Evolutionary conservation across 2,113 vertebrate species (phyloP), one percentile per base, ranked within the genome.

Genomic region (Channa maculata): DNA sequence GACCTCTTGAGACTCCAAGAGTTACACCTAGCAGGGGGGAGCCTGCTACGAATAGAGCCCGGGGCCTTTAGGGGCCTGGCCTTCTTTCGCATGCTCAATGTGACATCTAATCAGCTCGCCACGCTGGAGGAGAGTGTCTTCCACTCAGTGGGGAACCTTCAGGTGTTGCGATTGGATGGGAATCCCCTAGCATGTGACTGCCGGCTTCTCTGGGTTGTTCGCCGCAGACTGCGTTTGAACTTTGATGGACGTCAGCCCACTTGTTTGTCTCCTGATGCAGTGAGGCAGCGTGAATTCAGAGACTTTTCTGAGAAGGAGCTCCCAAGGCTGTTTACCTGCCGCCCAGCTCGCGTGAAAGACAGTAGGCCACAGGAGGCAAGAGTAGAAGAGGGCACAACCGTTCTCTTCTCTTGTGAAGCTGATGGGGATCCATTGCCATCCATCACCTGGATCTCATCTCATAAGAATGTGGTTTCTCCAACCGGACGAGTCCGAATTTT

Each of bases 171-270:
- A 13, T 83, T 98, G 51, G 96, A 96, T 2, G 89, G 91, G 43
- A 98, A 97, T 83, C 96, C 96, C 1, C 73, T 98, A 37, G 93
- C 94, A 36, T 98, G 97, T 8, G 97, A 98, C 87, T 98, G 97
- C 67, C 94, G 96, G 1, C 93, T 97, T 43, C 92, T 97, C 8
- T 98, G 96, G 96, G 92, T 97, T 24, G 89, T 96, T 13, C 92
- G 94, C 2, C 89, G 95, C 0, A 90, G 94, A 1, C 5, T 85
- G 36, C 91, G 74, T 39, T 86, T 97, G 62, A 93, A 95, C 85
- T 97, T 97, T 8, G 95, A 96, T 6, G 84, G 91, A 0, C 91
- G 85, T 3, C 94, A 95, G 11, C 96, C 96, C 0, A 90, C 94
- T 10, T 98, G 97, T 65, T 92, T 93, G 0, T 81, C 93, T n/a